Percentiles rank a stretch among this genome's conserved stretches.
Evolutionary conservation across 2,113 vertebrate species (phyloP).

Genomic region (Coptodon bakossiorum): DNA sequence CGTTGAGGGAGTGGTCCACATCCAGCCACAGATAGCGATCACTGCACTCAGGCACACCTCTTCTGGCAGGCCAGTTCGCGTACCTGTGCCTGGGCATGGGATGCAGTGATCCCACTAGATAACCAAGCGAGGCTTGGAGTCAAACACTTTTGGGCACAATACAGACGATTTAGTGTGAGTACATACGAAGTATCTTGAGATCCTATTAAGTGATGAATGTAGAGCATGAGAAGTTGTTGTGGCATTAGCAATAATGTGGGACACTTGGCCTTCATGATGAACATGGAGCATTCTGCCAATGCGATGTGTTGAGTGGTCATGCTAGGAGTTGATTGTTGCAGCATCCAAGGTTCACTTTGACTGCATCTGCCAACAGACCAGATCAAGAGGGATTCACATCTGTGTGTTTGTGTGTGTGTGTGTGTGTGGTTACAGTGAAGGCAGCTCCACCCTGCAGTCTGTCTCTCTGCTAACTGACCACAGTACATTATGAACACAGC

Average conservation of each 20-base stretch:
- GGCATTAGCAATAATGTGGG: background rate
- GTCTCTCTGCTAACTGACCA: slow-evolving; percentile 29
- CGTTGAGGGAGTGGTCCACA: background rate
- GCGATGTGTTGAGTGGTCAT: background rate
- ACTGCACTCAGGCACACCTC: background rate
- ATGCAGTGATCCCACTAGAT: background rate
- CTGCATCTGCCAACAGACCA: background rate
- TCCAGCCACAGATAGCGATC: background rate
- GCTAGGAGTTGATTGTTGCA: background rate
- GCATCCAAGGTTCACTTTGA: background rate
- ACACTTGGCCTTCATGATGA: background rate
- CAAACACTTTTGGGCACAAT: background rate
- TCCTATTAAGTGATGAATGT: background rate
- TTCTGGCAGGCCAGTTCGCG: background rate
- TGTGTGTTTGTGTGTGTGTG: slow-evolving; percentile 8
- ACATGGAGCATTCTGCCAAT: background rate
- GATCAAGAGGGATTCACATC: background rate
- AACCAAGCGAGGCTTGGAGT: background rate
- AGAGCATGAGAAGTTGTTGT: background rate
- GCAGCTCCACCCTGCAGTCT: slow-evolving; percentile 47
- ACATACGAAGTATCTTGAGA: background rate
- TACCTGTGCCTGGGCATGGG: background rate
- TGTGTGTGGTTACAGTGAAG: slow-evolving; percentile 22
- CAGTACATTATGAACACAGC: background rate
- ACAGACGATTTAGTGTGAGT: background rate